A percentile compares a stretch with the other conserved stretches of the same genome.
Evolutionary conservation across 2,888 invertebrate species (phyloP).

Genomic region (Arge pagana): DNA sequence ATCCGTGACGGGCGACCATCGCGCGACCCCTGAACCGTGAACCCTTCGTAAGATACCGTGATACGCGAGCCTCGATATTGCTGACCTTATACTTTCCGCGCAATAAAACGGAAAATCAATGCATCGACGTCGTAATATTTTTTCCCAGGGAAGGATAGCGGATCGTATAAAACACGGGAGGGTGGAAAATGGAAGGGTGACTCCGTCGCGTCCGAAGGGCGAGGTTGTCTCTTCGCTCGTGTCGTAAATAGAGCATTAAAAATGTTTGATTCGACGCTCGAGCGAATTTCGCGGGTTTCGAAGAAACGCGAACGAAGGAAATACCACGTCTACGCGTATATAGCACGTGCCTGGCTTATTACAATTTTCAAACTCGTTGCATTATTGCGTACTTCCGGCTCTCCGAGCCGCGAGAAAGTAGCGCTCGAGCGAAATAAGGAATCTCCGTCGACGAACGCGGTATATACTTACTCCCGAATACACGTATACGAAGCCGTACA

Average conservation of each 20-base stretch:
- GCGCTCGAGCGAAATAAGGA: slow-evolving; percentile 1
- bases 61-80: slow-evolving; percentile 21
- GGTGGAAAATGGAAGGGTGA: slow-evolving; percentile 16
- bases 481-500: slow-evolving; percentile 1
- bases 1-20: slow-evolving; percentile 15
- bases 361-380: background rate
- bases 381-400: slow-evolving; percentile 9
- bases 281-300: no score
- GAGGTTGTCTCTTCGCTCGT: slow-evolving; percentile 12
- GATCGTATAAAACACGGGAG: slow-evolving; percentile 20
- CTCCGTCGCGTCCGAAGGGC: slow-evolving; percentile 1
- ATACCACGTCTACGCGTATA: no score
- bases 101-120: slow-evolving; percentile 21
- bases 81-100: slow-evolving; percentile 23
- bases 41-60: slow-evolving; percentile 19
- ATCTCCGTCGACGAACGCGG: slow-evolving; percentile 5
- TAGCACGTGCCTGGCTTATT: background rate
- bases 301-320: no score
- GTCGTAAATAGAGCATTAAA: no score
- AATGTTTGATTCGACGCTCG: no score
- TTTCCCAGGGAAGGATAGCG: slow-evolving; percentile 14
- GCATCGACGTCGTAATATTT: slow-evolving; percentile 22
- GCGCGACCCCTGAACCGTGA: slow-evolving; percentile 18
- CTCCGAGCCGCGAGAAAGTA: slow-evolving; percentile 2
- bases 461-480: background rate